These are phyloP conservation scores for Platysteira castanea DNA, from an alignment of 2,113 vertebrate genomes.

Conservation along the genomic window DNA sequence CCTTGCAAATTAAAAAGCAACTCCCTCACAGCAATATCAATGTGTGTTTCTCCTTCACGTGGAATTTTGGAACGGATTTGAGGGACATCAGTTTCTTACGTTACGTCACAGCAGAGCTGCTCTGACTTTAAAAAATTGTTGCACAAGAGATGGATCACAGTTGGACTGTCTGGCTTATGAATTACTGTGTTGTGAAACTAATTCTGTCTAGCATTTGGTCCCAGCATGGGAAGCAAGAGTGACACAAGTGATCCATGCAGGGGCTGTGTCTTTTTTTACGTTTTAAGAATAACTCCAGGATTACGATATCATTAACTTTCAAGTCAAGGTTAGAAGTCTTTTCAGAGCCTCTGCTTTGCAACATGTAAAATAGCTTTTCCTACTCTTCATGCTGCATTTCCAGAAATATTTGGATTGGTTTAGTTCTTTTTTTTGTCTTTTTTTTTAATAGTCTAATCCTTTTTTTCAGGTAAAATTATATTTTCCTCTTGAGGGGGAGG, in stretches of 20 bases:
- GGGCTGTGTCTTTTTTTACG: neutral
- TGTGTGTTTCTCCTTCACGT: neutral
- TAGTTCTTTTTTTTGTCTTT: too few species aligned
- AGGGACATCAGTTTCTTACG: neutral
- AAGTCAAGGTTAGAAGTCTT: slow-evolving; percentile 7
- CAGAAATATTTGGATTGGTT: neutral
- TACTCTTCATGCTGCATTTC: neutral
- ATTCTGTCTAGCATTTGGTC: slow-evolving; percentile 29
- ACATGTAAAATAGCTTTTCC: neutral
- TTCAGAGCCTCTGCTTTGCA: neutral
- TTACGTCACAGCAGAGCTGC: neutral
- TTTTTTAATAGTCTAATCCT: neutral
- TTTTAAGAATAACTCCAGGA: neutral
- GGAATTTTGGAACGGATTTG: neutral
- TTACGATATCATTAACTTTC: neutral
- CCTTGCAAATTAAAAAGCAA: neutral
- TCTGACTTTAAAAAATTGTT: neutral
- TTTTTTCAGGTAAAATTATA: neutral
- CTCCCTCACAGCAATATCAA: neutral
- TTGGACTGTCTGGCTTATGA: slow-evolving; percentile 26
- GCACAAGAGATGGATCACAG: neutral
- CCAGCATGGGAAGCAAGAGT: slow-evolving; percentile 18
- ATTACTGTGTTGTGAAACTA: neutral
- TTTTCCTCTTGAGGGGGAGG: neutral
- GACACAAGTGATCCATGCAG: slow-evolving; percentile 12